phyloP scores from a whole-genome alignment of 2,888 invertebrate species.

The Elegia similella region DNA sequence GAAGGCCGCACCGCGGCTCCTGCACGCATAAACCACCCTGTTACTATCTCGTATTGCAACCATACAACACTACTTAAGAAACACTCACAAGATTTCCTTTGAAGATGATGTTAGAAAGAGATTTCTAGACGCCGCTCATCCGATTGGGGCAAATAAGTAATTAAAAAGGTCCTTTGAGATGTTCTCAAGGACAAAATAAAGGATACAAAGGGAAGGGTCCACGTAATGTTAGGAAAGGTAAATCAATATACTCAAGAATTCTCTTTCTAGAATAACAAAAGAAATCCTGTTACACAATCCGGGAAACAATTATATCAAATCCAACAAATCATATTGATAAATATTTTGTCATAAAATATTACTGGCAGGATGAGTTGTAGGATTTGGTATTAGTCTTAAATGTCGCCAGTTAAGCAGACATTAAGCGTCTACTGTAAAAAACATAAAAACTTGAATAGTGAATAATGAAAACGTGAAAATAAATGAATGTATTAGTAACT shows the following conservation, averaged over 20 bases:
- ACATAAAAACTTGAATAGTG: background rate
- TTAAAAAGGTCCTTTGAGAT: slow-evolving; percentile 5
- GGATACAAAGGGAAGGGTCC: background rate
- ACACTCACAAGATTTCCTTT: slow-evolving; percentile 30
- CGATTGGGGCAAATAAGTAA: background rate
- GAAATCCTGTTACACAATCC: slow-evolving; percentile 32
- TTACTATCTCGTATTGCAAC: slow-evolving; percentile 45
- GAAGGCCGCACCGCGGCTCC: slow-evolving; percentile 82
- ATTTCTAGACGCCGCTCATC: background rate
- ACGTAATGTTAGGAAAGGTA: background rate
- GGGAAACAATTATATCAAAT: slow-evolving; percentile 20
- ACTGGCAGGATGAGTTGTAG: background rate
- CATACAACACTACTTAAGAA: slow-evolving; percentile 24
- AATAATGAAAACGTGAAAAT: background rate
- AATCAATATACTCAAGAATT: slow-evolving; percentile 23
- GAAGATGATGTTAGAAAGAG: slow-evolving; percentile 16
- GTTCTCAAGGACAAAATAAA: background rate
- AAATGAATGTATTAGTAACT: background rate
- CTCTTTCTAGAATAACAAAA: slow-evolving; percentile 29
- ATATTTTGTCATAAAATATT: background rate
- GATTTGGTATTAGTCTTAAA: slow-evolving; percentile 35
- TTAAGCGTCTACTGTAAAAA: slow-evolving; percentile 31
- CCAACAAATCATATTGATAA: slow-evolving; percentile 3
- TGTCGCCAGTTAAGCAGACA: slow-evolving; percentile 54
- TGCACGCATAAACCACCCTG: slow-evolving; percentile 79